Percentiles rank a stretch among this genome's conserved stretches.
Conservation (phyloP, 2,113 vertebrate species). For the Lophius piscatorius region DNA sequence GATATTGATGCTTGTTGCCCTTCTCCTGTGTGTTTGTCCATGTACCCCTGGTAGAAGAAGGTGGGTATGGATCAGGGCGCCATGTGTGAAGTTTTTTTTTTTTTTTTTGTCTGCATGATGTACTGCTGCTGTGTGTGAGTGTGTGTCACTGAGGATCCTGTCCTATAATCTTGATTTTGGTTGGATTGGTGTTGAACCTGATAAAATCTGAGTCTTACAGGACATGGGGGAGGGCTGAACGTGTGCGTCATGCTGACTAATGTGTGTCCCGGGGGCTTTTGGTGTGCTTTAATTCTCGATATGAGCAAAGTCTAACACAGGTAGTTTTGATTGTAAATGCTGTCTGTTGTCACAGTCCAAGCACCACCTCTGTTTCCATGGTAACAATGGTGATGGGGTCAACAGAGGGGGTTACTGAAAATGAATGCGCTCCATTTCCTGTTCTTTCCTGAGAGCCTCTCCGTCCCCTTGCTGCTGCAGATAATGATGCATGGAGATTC, state of each 20-base stretch:
- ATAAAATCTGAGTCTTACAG: conserved; percentile 21
- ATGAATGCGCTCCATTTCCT: conserved; percentile 52
- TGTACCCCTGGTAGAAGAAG: conserved; percentile 78
- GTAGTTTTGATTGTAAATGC: conserved; percentile 18
- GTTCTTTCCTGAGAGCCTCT: conserved; percentile 8
- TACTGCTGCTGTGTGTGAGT: conserved; percentile 30
- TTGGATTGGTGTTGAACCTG: conserved; percentile 29
- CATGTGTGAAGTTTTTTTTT: conserved; percentile 15
- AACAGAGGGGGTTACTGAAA: conserved; percentile 38
- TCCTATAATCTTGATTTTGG: conserved; percentile 30
- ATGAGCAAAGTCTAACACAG: conserved; percentile 17
- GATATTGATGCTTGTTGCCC: conserved; percentile 63
- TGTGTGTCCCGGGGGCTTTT: conserved; percentile 54
- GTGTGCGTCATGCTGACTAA: conserved; percentile 68
- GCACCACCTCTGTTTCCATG: not conserved
- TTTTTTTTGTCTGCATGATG: conserved; percentile 61
- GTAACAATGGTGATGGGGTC: conserved; percentile 39
- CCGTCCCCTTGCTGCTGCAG: conserved; percentile 1
- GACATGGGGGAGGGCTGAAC: not conserved
- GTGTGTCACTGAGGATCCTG: conserved; percentile 5
- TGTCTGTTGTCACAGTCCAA: not conserved
- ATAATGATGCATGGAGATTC: conserved; percentile 11
- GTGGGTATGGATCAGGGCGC: conserved; percentile 73
- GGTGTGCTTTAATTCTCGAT: conserved; percentile 60
- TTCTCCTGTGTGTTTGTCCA: conserved; percentile 70